These are phyloP conservation scores for Leptobrachium ailaonicum DNA, from an alignment of 2,113 vertebrate genomes.

Conservation along the genomic window DNA sequence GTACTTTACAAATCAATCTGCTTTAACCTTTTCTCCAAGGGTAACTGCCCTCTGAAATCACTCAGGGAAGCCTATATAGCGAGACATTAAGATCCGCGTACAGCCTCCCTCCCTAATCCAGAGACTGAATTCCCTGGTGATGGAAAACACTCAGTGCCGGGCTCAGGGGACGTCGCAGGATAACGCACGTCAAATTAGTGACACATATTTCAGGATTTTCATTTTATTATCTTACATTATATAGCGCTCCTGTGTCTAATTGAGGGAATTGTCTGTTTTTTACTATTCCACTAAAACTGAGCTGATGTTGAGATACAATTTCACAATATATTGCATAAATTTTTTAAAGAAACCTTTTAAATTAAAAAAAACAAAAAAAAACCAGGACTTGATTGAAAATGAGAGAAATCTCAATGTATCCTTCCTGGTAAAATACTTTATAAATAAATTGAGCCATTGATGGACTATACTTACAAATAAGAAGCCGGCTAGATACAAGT, in stretches of 20 bases:
- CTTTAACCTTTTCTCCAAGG: conserved; percentile 62
- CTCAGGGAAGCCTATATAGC: conserved; percentile 54
- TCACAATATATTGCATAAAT: too few species aligned
- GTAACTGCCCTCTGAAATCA: conserved; percentile 64
- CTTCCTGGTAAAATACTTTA: too few species aligned
- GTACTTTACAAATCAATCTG: conserved; percentile 66
- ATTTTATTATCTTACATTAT: background rate
- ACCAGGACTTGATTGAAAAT: too few species aligned
- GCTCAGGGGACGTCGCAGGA: background rate
- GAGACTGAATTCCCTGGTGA: conserved; percentile 55
- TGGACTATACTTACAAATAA: too few species aligned
- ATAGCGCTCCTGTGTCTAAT: background rate
- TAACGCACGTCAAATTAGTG: conserved; percentile 37
- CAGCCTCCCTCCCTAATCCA: conserved; percentile 53
- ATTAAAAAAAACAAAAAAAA: too few species aligned
- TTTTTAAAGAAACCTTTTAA: too few species aligned
- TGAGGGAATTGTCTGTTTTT: background rate
- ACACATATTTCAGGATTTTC: background rate
- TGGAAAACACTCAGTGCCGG: conserved; percentile 25
- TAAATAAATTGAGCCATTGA: too few species aligned
- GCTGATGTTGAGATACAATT: too few species aligned
- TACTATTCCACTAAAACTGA: too few species aligned
- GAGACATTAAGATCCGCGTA: conserved; percentile 48
- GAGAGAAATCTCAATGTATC: too few species aligned
- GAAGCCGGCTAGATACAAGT: too few species aligned